Base-by-base conservation (phyloP, 2,888 invertebrate species). In the Cephus sareptanus region DNA sequence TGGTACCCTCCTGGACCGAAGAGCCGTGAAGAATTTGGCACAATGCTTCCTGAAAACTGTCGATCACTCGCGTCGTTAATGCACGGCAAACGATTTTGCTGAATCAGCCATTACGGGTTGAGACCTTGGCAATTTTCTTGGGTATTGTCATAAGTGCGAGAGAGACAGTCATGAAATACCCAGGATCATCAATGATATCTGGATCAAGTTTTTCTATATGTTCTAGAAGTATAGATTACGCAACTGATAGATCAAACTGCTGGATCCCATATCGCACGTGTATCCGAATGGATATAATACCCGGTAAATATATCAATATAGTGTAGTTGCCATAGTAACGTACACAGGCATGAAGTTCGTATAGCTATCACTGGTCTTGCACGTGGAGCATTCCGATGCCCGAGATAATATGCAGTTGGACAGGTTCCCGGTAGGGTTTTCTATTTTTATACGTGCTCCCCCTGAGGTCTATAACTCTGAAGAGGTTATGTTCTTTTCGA, bases 21-120 rank as follows among this genome's bases (percentile, higher is more conserved):
- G 69, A 89, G 88, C 86, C 89, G 88, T 89, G 88, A 87, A 88
- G 83, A 88, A 89, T 89, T 81, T 81, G 80, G 85, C 82, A 89
- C 88, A 89, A 89, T 88, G 83, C 84, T 80, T 79, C 78, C 83
- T 81, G 86, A 87, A 87, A 87, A 87, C 85, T 84, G 87, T 86
- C 86, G 86, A 87, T 88, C 88, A 85, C 82, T 82, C 83, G 81
- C 82, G 81, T 84, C 84, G 85, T 87, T 89, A 88, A 88, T 87
- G 85, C 83, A 81, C 79, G 83, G 81, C 82, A 82, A 84, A 85
- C 84, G 81, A 88, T 85, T 81, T 83, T 87, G 88, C 88, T 89
- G 87, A 89, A 87, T 87, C 87, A 86, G 87, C 85, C 84, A 87
- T 86, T 87, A 84, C 80, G 77, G 82, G 74, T 81, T 76, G 79